Conservation (phyloP, 2,797 vertebrate species). For the Hoplostethus mediterraneus region DNA sequence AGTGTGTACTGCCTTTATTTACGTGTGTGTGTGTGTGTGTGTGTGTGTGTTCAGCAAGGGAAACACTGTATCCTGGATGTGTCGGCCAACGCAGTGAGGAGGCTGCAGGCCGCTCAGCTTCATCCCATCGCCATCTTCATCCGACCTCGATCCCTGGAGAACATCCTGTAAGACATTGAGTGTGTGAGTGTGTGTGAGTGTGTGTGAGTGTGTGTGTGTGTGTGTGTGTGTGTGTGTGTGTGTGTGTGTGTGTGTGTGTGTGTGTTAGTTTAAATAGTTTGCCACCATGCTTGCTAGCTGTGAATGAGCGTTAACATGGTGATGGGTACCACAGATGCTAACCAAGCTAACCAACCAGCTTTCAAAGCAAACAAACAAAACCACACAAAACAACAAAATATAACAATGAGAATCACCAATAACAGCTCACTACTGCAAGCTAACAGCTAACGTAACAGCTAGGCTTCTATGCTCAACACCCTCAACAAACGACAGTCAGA, state of each 20-base stretch:
- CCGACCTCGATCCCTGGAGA: conserved; percentile 90
- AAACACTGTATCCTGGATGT: conserved; percentile 95
- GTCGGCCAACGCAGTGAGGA: conserved; percentile 91
- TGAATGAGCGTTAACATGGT: too few species aligned
- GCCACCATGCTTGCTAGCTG: too few species aligned
- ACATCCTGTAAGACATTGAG: conserved; percentile 87
- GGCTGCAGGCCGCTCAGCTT: conserved; percentile 92
- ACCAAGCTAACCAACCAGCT: too few species aligned
- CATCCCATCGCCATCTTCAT: conserved; percentile 95
- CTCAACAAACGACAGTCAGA: too few species aligned
- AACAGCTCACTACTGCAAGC: too few species aligned
- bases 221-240: conserved; percentile 22
- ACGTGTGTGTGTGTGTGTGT: conserved; percentile 12
- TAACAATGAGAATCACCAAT: too few species aligned
- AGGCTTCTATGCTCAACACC: too few species aligned
- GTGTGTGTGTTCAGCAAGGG: conserved; percentile 75
- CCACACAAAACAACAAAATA: too few species aligned
- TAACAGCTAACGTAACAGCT: too few species aligned
- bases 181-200: conserved; percentile 16
- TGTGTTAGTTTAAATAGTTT: background rate
- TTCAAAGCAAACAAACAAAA: too few species aligned
- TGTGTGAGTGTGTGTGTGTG: conserved; percentile 1
- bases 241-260: conserved; percentile 12
- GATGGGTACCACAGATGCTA: too few species aligned
- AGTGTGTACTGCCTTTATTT: background rate